These are phyloP conservation scores for Microctonus brassicae DNA, from an alignment of 2,888 invertebrate genomes.

Conservation along the genomic window DNA sequence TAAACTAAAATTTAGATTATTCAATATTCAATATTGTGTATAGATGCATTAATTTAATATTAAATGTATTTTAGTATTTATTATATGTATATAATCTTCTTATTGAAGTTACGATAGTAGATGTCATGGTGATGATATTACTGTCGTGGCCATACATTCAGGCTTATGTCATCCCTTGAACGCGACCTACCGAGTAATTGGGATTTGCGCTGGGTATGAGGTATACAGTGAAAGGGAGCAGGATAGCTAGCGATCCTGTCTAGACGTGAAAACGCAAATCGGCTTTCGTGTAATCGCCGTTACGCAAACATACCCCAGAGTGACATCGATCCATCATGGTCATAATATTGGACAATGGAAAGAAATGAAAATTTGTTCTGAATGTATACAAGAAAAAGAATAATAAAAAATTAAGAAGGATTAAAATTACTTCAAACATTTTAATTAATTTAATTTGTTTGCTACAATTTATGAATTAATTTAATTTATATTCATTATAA, in stretches of 20 bases:
- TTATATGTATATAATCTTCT: background rate
- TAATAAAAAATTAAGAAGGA: background rate
- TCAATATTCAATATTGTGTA: background rate
- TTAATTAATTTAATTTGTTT: background rate
- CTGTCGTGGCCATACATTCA: background rate
- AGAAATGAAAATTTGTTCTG: background rate
- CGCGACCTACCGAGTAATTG: slow-evolving; percentile 28
- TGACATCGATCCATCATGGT: slow-evolving; percentile 16
- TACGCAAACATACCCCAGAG: slow-evolving; percentile 20
- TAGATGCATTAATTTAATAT: background rate
- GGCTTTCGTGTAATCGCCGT: slow-evolving; percentile 21
- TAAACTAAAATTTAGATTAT: no score
- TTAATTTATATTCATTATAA: no score
- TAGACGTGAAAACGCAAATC: slow-evolving; percentile 22
- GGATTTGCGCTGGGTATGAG: slow-evolving; percentile 7
- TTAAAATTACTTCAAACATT: background rate
- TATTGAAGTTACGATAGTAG: background rate
- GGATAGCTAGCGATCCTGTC: background rate
- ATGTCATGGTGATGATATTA: background rate
- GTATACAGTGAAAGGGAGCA: background rate
- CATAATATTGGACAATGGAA: slow-evolving; percentile 3
- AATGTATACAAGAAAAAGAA: background rate
- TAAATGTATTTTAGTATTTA: background rate
- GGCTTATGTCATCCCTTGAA: slow-evolving; percentile 24
- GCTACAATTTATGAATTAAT: no score